phyloP scores from a whole-genome alignment of 2,888 invertebrate genomes.

The Junonia oenone region DNA sequence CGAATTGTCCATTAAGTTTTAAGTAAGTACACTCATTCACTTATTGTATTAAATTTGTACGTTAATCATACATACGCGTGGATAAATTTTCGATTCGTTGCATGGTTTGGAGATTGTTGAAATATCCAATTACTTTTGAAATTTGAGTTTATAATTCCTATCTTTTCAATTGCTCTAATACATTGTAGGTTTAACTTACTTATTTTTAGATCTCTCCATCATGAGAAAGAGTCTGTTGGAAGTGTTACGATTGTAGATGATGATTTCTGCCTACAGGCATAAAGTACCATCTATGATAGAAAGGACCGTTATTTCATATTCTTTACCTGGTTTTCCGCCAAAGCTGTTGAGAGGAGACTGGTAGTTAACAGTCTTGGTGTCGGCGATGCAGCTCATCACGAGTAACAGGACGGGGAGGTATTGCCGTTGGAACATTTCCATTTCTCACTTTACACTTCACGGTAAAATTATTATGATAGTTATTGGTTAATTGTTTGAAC shows the following conservation, averaged over 20 bases:
- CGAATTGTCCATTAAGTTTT: not conserved
- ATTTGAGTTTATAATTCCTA: too few relatives aligned
- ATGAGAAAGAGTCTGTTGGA: too few relatives aligned
- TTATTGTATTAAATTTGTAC: not conserved
- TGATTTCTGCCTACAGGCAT: too few relatives aligned
- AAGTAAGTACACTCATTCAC: not conserved
- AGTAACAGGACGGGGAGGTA: conserved; percentile 46
- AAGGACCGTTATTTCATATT: not conserved
- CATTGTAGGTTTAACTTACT: too few relatives aligned
- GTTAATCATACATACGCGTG: not conserved
- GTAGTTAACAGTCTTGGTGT: conserved; percentile 56
- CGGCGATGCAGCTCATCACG: conserved; percentile 55
- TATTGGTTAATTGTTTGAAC: not conserved
- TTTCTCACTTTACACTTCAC: conserved; percentile 13
- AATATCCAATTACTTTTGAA: too few relatives aligned
- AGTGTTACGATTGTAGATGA: too few relatives aligned
- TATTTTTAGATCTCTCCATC: too few relatives aligned
- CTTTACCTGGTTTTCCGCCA: conserved; percentile 55
- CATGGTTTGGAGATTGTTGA: too few relatives aligned
- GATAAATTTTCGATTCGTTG: too few relatives aligned
- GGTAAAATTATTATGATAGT: not conserved
- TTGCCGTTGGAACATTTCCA: conserved; percentile 52
- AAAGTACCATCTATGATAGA: too few relatives aligned
- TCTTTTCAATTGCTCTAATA: too few relatives aligned
- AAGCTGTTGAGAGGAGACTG: conserved; percentile 45